Evolutionary conservation across 2,797 vertebrate genomes (phyloP), one percentile per base, ranked within the genome.

Genomic region (Danio albolineatus): DNA sequence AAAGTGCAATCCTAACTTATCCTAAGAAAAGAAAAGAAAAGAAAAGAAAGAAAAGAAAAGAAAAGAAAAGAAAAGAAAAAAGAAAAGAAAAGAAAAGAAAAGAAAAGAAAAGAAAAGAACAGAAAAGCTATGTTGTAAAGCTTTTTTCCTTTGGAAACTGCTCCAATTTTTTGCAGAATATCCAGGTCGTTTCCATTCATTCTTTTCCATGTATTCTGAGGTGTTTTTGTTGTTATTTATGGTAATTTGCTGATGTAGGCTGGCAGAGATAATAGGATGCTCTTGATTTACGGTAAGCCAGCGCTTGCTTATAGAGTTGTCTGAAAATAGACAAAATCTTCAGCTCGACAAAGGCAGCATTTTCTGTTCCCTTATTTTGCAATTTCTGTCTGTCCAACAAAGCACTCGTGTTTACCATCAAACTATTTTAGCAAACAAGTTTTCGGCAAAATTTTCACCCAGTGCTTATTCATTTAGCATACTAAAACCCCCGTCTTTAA

Each of bases 291-390:
- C n/a, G 10, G 36, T 57, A 72, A 72, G 51, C 17, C 5, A 44
- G 69, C 39, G 14, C 7, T 61, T 72, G 56, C 19, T 71, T 13
- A 28, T 7, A 43, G 43, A 13, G 44, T 36, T 44, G 5, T 49
- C 38, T 72, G 57, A 72, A 79, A 72, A 79, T 79, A 79, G 66
- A 44, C 48, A 1, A 44, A 28, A 51, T 28, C 10, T 8, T 71
- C 10, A 39, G 53, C 65, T 36, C 7, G 14, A 51, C 36, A 61
- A 38, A 78, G 10, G 36, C 36, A 78, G 57, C 77, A 72, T 62
- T 79, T 79, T 79, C 77, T 54, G 77, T 79, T 79, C 77, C 73
- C 39, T 53, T 72, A 79, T 79, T 79, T 62, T 62, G 16, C 6
- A 10, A 19, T 64, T 72, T 60, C 44, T 28, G 65, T 41, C 36